Evolutionary conservation across 35 echinoderm and acorn worm species (phyloP).

Genomic region (Patiria miniata): DNA sequence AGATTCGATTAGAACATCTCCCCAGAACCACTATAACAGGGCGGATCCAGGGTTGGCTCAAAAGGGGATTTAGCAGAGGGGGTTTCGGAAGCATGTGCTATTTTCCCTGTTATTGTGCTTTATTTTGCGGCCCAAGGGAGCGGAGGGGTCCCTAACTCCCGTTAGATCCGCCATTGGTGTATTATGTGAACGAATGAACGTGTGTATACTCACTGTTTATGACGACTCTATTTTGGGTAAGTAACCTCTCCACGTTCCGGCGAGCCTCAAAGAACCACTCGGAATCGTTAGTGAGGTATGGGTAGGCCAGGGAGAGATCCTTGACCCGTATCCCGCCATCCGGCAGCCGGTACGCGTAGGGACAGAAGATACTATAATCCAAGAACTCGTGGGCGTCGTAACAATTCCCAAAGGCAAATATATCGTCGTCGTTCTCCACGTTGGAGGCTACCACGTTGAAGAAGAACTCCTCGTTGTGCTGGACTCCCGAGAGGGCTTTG

Average conservation of each 20-base stretch:
- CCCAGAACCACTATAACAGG: no score
- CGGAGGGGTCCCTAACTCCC: no score
- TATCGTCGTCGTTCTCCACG: constrained; percentile 83
- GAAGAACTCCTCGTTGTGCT: constrained; percentile 86
- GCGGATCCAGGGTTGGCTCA: no score
- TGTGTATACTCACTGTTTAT: constrained; percentile 39
- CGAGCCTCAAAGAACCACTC: constrained; percentile 94
- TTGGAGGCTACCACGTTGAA: constrained; percentile 81
- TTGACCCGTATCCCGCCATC: constrained; percentile 78
- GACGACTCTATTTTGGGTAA: constrained; percentile 29
- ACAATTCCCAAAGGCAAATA: constrained; percentile 97
- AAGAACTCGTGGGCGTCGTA: constrained; percentile 69
- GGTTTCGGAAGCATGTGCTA: no score
- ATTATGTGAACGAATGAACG: neutral
- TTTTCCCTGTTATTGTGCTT: no score
- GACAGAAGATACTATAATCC: constrained; percentile 82
- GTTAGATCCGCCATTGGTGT: no score
- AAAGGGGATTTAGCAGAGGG: no score
- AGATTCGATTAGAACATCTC: no score
- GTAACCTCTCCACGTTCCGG: constrained; percentile 64
- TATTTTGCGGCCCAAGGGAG: no score
- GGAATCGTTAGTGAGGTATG: constrained; percentile 77
- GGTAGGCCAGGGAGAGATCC: constrained; percentile 84
- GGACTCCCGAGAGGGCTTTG: constrained; percentile 44
- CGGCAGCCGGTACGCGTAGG: constrained; percentile 81